phyloP scores from a whole-genome alignment of 2,888 invertebrate species.

The Leptinotarsa haldemani region DNA sequence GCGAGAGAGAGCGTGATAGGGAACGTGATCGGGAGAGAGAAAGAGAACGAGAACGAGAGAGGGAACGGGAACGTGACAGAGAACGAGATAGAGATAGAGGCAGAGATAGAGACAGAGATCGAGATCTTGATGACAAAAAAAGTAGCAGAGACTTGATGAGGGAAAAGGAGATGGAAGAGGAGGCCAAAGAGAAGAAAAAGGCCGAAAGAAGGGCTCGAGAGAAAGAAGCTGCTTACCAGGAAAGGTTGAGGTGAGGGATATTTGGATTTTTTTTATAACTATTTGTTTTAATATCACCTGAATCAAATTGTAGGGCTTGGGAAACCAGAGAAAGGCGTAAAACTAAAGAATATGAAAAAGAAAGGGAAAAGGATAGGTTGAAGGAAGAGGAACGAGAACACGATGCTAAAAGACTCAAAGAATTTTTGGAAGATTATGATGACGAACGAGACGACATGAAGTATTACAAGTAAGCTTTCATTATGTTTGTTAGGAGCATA shows the following conservation, averaged over 20 bases:
- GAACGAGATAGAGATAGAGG: constrained; percentile 66
- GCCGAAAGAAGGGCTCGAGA: constrained; percentile 91
- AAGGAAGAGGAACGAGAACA: constrained; percentile 88
- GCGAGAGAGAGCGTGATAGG: constrained; percentile 64
- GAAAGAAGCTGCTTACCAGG: constrained; percentile 97
- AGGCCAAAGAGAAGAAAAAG: constrained; percentile 89
- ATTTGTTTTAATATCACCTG: constrained; percentile 10
- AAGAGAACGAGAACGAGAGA: constrained; percentile 66
- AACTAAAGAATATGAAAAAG: constrained; percentile 89
- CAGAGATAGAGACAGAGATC: constrained; percentile 71
- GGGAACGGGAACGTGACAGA: constrained; percentile 65
- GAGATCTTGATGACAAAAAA: constrained; percentile 70
- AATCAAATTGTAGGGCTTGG: constrained; percentile 73
- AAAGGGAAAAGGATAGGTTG: constrained; percentile 85
- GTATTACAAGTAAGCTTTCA: constrained; percentile 83
- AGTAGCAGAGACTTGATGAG: constrained; percentile 74
- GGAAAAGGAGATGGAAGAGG: constrained; percentile 91
- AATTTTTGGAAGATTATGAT: constrained; percentile 99
- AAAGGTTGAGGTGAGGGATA: constrained; percentile 69
- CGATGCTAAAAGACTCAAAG: constrained; percentile 94
- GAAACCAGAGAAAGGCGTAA: constrained; percentile 91
- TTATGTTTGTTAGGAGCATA: neutral
- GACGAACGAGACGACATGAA: constrained; percentile 97
- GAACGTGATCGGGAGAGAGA: constrained; percentile 66
- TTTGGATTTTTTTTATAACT: constrained; percentile 11